A percentile compares a stretch with the other conserved stretches of the same genome.
phyloP scores from a whole-genome alignment of 2,888 invertebrate genomes.

The Aelia acuminata region DNA sequence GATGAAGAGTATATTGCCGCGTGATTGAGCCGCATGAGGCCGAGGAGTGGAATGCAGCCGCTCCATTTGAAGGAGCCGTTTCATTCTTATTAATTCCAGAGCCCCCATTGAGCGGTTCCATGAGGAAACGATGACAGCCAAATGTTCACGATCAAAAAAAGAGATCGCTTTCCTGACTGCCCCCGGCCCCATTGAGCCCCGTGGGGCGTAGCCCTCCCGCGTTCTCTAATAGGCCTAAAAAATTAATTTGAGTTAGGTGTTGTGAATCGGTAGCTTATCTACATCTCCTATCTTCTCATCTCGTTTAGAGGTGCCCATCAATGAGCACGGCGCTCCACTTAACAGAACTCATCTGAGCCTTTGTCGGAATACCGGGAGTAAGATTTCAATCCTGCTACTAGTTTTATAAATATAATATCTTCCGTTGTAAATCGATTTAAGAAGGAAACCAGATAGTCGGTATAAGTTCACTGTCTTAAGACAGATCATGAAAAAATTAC shows the following conservation, averaged over 20 bases:
- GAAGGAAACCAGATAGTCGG: background rate
- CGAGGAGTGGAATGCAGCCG: background rate
- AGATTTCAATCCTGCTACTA: background rate
- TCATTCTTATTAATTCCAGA: conserved; percentile 40
- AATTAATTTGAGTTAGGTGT: conserved; percentile 46
- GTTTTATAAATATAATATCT: background rate
- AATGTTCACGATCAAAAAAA: background rate
- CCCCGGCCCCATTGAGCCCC: background rate
- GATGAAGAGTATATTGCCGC: background rate
- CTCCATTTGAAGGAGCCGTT: background rate
- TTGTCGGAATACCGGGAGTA: background rate
- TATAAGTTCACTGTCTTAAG: background rate
- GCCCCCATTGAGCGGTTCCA: background rate
- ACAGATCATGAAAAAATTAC: no score
- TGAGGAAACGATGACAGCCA: conserved; percentile 35
- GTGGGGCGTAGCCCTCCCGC: conserved; percentile 3
- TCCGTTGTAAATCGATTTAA: background rate
- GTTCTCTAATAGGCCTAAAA: conserved; percentile 9
- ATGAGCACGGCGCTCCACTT: background rate
- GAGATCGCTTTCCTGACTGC: background rate
- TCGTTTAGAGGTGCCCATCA: background rate
- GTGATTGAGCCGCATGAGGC: background rate
- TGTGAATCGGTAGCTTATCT: conserved; percentile 41
- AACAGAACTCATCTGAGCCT: background rate
- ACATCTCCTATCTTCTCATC: background rate